A percentile compares a stretch with the other conserved stretches of the same genome.
Conservation (phyloP, 2,888 invertebrate species). For the Timema cristinae region DNA sequence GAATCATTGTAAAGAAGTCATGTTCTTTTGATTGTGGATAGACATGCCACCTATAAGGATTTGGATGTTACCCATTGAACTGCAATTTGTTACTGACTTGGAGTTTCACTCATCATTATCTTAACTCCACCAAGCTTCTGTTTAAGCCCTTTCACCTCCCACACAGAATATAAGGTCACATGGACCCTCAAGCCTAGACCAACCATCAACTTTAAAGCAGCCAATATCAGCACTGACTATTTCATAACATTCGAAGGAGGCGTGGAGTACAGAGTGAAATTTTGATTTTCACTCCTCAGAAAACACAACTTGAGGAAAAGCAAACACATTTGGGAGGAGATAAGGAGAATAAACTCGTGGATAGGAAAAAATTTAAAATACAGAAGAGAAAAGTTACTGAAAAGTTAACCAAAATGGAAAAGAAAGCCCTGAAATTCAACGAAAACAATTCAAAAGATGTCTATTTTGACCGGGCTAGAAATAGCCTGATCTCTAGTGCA, state of each 20-base stretch:
- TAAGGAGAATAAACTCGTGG: background rate
- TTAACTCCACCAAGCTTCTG: background rate
- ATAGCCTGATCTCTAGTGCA: too few relatives aligned
- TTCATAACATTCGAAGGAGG: background rate
- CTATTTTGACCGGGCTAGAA: too few relatives aligned
- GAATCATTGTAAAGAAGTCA: background rate
- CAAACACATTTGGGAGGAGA: background rate
- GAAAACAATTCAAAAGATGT: background rate
- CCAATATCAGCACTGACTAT: background rate
- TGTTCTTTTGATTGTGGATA: background rate
- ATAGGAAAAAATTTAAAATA: background rate
- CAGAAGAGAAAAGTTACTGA: background rate
- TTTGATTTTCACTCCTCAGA: background rate
- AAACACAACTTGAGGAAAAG: background rate
- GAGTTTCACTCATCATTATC: background rate
- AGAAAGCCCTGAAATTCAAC: background rate
- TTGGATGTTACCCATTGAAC: conserved; percentile 4
- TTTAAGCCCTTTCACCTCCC: background rate
- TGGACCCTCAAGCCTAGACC: background rate
- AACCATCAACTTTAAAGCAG: background rate
- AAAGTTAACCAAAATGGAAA: background rate
- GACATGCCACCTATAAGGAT: background rate
- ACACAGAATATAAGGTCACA: background rate
- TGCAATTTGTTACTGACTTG: conserved; percentile 11
- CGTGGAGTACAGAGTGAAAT: background rate